phyloP scores from a whole-genome alignment of 1,140 invertebrate species.

The Ostrea denselamellosa region DNA sequence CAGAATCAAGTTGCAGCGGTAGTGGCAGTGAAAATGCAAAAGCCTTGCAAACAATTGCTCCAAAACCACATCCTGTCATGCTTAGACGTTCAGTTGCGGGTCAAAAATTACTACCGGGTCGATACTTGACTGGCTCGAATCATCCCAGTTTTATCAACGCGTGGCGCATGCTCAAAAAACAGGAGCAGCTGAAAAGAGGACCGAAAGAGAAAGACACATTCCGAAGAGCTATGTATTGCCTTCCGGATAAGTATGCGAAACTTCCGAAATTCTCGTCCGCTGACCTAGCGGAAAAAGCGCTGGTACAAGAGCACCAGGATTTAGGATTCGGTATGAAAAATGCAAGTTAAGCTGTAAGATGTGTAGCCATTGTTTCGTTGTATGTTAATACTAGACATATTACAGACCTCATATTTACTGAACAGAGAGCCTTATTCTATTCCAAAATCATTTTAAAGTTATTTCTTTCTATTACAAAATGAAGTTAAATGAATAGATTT shows the following conservation, averaged over 20 bases:
- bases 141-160: slow-evolving; percentile 42
- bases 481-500: no score
- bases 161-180: slow-evolving; percentile 40
- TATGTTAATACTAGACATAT: no score
- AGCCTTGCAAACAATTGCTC: background rate
- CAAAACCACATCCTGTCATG: slow-evolving; percentile 13
- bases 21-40: background rate
- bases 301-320: slow-evolving; percentile 51
- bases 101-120: background rate
- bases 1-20: background rate
- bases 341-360: background rate
- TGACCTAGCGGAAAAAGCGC: slow-evolving; percentile 45
- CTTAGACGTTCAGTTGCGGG: slow-evolving; percentile 3
- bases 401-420: no score
- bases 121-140: background rate
- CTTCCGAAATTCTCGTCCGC: slow-evolving; percentile 57
- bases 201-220: slow-evolving; percentile 54
- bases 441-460: no score
- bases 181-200: slow-evolving; percentile 44
- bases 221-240: slow-evolving; percentile 50
- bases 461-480: no score
- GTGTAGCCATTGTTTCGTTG: no score
- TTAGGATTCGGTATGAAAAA: slow-evolving; percentile 51
- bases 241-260: slow-evolving; percentile 48
- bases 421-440: no score